Conservation (phyloP, 1,140 invertebrate genomes). For the Tetramorium parvispinum region DNA sequence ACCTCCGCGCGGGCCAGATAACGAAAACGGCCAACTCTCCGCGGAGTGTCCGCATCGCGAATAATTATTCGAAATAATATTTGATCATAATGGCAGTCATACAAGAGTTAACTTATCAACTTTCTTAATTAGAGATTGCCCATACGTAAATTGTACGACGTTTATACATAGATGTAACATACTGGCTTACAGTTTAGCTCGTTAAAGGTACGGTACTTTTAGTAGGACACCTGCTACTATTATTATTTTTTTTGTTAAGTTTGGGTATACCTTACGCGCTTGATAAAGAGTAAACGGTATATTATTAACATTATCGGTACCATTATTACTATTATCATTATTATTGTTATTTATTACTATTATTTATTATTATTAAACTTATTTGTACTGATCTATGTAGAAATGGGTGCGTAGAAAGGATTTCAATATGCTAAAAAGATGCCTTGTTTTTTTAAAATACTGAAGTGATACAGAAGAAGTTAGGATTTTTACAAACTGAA, state of each 20-base stretch:
- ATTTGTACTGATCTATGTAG: conserved; percentile 77
- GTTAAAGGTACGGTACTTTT: conserved; percentile 74
- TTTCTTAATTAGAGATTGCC: conserved; percentile 63
- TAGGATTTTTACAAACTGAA: not conserved
- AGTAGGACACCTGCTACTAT: conserved; percentile 73
- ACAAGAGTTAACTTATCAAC: conserved; percentile 67
- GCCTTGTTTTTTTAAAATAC: not conserved
- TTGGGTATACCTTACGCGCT: conserved; percentile 63
- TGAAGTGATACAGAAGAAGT: not conserved
- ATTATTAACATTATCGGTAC: conserved; percentile 61
- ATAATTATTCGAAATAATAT: conserved; percentile 61
- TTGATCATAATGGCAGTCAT: conserved; percentile 73
- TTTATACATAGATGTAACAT: conserved; percentile 70
- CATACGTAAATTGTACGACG: conserved; percentile 71
- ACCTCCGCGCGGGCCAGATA: not conserved
- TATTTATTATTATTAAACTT: conserved; percentile 68
- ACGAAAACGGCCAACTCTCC: not conserved
- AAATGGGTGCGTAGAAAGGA: conserved; percentile 71
- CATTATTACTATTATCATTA: conserved; percentile 66
- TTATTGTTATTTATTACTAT: conserved; percentile 67
- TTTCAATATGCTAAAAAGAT: conserved; percentile 41
- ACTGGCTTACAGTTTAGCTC: conserved; percentile 67
- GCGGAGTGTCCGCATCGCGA: conserved; percentile 17
- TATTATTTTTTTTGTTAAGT: conserved; percentile 69
- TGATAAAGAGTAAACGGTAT: conserved; percentile 69